Percentiles rank a stretch among this genome's conserved stretches.
phyloP scores from a whole-genome alignment of 2,113 vertebrate genomes.

The Nothoprocta perdicaria region DNA sequence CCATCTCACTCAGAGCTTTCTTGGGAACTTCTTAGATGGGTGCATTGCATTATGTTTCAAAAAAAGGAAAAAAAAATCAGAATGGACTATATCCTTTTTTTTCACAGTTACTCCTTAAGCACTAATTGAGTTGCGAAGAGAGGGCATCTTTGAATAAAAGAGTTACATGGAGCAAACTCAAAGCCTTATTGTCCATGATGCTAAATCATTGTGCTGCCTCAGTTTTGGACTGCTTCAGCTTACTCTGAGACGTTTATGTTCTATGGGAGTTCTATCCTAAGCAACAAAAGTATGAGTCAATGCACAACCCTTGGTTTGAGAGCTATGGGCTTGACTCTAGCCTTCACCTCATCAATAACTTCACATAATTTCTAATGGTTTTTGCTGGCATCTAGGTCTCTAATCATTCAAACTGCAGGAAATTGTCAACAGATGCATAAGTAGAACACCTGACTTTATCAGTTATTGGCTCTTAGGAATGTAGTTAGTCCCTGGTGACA shows the following conservation, averaged over 20 bases:
- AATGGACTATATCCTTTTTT: constrained; percentile 3
- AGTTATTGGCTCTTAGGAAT: neutral
- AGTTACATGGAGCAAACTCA: neutral
- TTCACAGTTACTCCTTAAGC: neutral
- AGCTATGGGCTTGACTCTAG: neutral
- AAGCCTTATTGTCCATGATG: neutral
- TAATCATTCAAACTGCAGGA: neutral
- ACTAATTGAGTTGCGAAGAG: neutral
- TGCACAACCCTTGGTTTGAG: neutral
- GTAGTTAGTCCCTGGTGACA: neutral
- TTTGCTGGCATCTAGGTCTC: neutral
- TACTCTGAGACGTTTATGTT: neutral
- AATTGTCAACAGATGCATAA: neutral
- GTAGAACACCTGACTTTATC: neutral
- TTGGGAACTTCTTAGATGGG: neutral
- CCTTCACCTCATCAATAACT: neutral
- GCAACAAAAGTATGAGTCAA: neutral
- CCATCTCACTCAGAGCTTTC: neutral
- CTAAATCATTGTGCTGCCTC: neutral
- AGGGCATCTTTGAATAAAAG: neutral
- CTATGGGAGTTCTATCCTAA: neutral
- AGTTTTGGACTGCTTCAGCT: neutral
- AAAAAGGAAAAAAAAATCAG: neutral
- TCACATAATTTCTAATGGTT: neutral
- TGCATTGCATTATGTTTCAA: neutral